These are phyloP conservation scores for Chelonoidis abingdonii DNA, from an alignment of 2,113 vertebrate species.

Conservation along the genomic window DNA sequence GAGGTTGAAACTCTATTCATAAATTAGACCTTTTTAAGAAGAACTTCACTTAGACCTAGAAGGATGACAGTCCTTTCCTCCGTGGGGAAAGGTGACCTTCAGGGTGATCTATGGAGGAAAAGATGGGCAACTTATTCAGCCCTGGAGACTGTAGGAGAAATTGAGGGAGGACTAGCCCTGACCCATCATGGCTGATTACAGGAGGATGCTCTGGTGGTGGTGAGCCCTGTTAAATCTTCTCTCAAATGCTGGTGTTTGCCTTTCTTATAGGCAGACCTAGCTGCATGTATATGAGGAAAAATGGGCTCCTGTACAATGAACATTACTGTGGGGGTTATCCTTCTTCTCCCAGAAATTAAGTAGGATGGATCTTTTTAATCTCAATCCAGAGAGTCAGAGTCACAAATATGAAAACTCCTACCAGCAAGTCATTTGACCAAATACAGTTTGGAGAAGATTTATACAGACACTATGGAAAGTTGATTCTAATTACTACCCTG, in stretches of 20 bases:
- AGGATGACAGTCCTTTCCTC: neutral
- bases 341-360: neutral
- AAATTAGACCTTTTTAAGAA: neutral
- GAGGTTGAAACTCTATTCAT: neutral
- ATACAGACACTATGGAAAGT: neutral
- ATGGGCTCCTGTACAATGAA: accelerated
- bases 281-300: neutral
- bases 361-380: neutral
- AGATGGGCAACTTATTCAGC: neutral
- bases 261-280: neutral
- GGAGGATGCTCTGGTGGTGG: neutral
- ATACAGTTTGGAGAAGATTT: neutral
- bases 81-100: neutral
- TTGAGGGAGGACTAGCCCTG: neutral
- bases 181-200: neutral
- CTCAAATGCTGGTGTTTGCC: neutral
- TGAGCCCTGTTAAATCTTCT: neutral
- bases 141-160: neutral
- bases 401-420: neutral
- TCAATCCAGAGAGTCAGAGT: neutral
- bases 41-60: neutral
- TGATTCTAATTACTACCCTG: neutral
- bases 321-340: neutral
- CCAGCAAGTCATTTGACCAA: neutral
- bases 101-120: neutral